A percentile compares a stretch with the other conserved stretches of the same genome.
Conservation (phyloP, 2,113 vertebrate species). For the Perca fluviatilis region DNA sequence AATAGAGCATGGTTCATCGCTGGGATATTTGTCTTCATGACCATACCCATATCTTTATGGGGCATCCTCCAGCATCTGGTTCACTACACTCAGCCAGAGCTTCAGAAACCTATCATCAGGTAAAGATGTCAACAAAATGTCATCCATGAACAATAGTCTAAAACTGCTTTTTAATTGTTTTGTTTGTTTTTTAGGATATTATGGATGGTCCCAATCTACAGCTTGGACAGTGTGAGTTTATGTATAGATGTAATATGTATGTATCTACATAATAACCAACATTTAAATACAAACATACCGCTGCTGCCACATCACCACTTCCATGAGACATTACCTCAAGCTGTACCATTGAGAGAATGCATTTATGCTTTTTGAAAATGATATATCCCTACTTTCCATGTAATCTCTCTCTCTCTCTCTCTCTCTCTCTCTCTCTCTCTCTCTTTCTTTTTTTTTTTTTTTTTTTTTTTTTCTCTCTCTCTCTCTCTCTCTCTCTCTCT, state of each 20-base stretch:
- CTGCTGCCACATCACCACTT: neutral
- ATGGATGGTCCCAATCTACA: slow-evolving; percentile 99
- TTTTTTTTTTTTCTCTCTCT: no score
- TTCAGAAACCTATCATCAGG: slow-evolving; percentile 99
- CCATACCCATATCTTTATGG: slow-evolving; percentile 97
- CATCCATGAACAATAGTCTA: neutral
- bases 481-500: no score
- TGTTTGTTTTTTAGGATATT: slow-evolving; percentile 88
- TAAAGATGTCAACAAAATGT: slow-evolving; percentile 62
- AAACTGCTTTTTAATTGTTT: neutral
- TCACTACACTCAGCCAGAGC: slow-evolving; percentile 96
- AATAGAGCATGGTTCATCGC: slow-evolving; percentile 99
- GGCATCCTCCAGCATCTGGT: slow-evolving; percentile 97
- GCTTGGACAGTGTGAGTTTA: slow-evolving; percentile 96
- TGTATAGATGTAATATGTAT: neutral
- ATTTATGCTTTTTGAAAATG: neutral
- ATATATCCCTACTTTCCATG: neutral
- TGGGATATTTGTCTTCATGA: slow-evolving; percentile 97
- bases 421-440: no score
- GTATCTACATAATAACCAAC: no score
- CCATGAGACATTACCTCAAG: neutral
- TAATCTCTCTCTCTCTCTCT: slow-evolving; percentile 2
- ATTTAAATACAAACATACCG: neutral
- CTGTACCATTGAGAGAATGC: neutral
- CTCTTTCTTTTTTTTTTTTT: no score